Evolutionary conservation across 2,113 vertebrate species (phyloP), one percentile per base, ranked within the genome.

Genomic region (Nerophis ophidion): DNA sequence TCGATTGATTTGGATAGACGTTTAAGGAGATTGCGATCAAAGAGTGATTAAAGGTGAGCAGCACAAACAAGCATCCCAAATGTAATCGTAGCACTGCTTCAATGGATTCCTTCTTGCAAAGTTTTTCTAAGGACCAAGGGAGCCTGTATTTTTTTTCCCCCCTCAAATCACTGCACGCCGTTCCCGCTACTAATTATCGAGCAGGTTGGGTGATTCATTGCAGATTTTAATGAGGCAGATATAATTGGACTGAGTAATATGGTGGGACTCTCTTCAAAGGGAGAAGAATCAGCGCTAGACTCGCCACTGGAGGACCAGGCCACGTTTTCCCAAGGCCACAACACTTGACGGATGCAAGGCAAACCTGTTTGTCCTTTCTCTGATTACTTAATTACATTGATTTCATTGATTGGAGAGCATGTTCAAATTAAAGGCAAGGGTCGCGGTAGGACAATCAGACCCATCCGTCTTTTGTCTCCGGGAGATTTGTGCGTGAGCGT

Each of bases 61-160:
- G 4, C 40, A 56, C 54, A 56, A 56, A 56, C 38, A 56, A 56
- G 54, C 54, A 17, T 56, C 36, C 54, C 54, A 11, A 56, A 56
- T 56, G 54, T n/a, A 56, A 56, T 56, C 42, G 42, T 10, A 42
- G 42, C 38, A 19, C 36, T 11, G 5, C 54, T 56, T 19, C 54
- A 56, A 16, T 56, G 38, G 54, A 11, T 38, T 42, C 16, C 34
- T 40, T 42, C 40, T 19, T 42, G 36, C 54, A 56, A 53, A 53
- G 13, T 35, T 42, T 16, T 56, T 54, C 38, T 54, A 54, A 54
- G 34, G 36, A 40, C 54, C 54, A 36, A 11, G 54, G 11, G 42
- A 56, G n/a, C 54, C 13, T 19, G 35, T 42, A 42, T 42, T 56
- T 12, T 35, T 54, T 36, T n/a, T n/a, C n/a, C n/a, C n/a, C n/a